Percentiles rank a stretch among this genome's conserved stretches.
phyloP scores from a whole-genome alignment of 2,888 invertebrate species.

The Drosophila imparisetae region DNA sequence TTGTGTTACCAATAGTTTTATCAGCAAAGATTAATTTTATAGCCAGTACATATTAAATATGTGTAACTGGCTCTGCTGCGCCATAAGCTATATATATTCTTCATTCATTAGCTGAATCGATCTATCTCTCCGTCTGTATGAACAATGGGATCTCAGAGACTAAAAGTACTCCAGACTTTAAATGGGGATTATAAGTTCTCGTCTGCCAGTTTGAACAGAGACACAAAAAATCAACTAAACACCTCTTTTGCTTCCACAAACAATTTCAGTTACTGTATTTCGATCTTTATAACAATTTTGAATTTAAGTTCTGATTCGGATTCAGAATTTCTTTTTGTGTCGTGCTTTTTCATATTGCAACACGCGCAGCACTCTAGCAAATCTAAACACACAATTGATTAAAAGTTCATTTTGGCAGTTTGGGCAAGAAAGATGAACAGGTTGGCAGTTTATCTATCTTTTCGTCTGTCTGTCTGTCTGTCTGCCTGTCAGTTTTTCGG shows the following conservation, averaged over 20 bases:
- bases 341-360: slow-evolving; percentile 5
- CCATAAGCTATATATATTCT: not conserved
- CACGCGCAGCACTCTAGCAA: not conserved
- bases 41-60: no score
- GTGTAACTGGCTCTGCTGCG: not conserved
- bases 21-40: not conserved
- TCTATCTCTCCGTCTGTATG: not conserved
- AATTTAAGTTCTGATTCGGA: not conserved
- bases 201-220: not conserved
- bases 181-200: not conserved
- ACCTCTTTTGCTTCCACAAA: not conserved
- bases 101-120: not conserved
- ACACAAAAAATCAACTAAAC: not conserved
- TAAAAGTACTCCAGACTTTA: not conserved
- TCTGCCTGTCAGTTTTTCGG: slow-evolving; percentile 3
- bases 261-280: not conserved
- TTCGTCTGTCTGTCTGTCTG: not conserved
- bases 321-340: not conserved
- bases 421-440: slow-evolving; percentile 21
- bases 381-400: slow-evolving; percentile 1
- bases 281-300: not conserved
- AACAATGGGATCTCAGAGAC: not conserved
- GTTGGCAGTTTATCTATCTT: slow-evolving; percentile 13
- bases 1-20: no score
- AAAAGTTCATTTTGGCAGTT: slow-evolving; percentile 1